Base-by-base conservation (phyloP, 2,113 vertebrate species). In the Phaetusa simplex region DNA sequence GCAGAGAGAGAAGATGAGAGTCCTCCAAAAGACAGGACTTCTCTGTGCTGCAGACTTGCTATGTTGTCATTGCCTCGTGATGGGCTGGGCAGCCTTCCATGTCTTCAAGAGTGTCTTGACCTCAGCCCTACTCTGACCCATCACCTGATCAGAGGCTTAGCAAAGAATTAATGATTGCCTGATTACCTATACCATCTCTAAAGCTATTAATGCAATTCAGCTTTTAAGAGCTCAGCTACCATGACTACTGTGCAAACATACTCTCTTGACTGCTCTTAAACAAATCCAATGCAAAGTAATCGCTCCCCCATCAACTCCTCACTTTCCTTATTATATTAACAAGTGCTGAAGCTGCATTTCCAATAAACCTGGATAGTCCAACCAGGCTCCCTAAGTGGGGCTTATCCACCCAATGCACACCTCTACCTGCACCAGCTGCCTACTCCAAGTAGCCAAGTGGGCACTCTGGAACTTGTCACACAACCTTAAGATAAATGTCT, bases 1-100 rank as follows among this genome's bases (percentile, higher is more conserved):
- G 90, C 82, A 87, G 62, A 96, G 86, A 92, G n/a, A 91, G 50
- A 77, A 86, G 53, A 59, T 96, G 71, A 92, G 70, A 92, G 84
- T 26, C 76, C 89, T 84, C 71, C 58, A n/a, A 49, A 83, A 83
- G 74, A 36, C 55, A 74, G 71, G 40, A 45, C 81, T 45, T 23
- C 47, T 47, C 58, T 36, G 56, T 42, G 76, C 90, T 73, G 82
- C 65, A 66, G 42, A 40, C 52, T 8, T 61, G 56, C 43, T 72
- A 2, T 34, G 29, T 6, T 30, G 42, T 18, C 67, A 43, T 12
- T 26, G 53, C 65, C 77, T 89, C 7, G 1, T 50, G 64, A 81
- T 0, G 1, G 53, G 47, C 6, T 81, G 89, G 91, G 73, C 94
- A 74, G 34, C 4, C 76, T 82, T 76, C 72, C 77, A 67, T 12